Evolutionary conservation across 2,888 invertebrate genomes (phyloP).

Genomic region (Apocheima hispidaria): DNA sequence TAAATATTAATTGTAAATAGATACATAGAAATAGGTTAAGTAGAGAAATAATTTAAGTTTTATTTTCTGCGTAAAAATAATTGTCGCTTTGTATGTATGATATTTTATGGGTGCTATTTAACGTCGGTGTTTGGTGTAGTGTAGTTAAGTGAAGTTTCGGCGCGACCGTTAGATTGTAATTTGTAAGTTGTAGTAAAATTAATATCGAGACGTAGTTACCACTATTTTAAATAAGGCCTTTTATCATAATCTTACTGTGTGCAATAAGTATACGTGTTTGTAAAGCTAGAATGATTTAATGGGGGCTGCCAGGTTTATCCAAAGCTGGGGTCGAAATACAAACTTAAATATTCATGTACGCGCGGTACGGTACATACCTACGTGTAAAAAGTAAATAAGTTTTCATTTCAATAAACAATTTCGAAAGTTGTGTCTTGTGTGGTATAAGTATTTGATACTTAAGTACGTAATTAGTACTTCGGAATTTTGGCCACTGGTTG

Average conservation of each 20-base stretch:
- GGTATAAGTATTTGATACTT: neutral
- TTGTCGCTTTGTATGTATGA: slow-evolving; percentile 78
- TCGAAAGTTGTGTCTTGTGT: neutral
- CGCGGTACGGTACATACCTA: too few relatives aligned
- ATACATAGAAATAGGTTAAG: slow-evolving; percentile 10
- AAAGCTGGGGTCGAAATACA: neutral
- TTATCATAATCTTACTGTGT: slow-evolving; percentile 78
- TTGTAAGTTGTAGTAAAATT: slow-evolving; percentile 60
- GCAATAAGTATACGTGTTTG: slow-evolving; percentile 77
- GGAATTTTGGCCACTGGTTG: neutral
- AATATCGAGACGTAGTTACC: slow-evolving; percentile 76
- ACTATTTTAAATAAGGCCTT: slow-evolving; percentile 67
- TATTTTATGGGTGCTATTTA: slow-evolving; percentile 85
- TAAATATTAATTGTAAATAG: slow-evolving; percentile 65
- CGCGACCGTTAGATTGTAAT: slow-evolving; percentile 54
- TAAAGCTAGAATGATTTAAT: slow-evolving; percentile 11
- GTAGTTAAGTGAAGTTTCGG: slow-evolving; percentile 57
- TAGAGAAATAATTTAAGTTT: slow-evolving; percentile 13
- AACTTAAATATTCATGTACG: too few relatives aligned
- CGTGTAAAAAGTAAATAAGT: neutral
- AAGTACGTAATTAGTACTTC: neutral
- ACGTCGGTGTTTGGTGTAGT: slow-evolving; percentile 78
- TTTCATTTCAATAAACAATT: neutral
- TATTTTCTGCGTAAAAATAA: slow-evolving; percentile 57
- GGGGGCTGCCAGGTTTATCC: slow-evolving; percentile 1